Base-by-base conservation (phyloP, 2,113 vertebrate species). In the Indri indri region DNA sequence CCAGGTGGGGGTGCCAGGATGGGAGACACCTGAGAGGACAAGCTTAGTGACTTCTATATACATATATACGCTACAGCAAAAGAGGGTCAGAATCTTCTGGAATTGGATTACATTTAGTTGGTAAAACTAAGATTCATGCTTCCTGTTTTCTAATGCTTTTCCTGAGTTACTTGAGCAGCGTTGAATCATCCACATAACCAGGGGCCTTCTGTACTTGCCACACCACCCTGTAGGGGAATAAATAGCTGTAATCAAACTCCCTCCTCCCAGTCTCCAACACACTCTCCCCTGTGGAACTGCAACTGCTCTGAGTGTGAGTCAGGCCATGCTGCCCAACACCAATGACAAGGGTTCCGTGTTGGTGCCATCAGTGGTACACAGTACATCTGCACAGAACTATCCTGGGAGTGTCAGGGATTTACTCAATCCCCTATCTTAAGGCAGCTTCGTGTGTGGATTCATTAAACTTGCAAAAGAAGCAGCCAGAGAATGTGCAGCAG, bases 81-180 rank as follows among this genome's bases (percentile, higher is more conserved):
- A 50, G 57, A 65, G n/a, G 1, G 10, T 57, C 57, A 40, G 2
- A 7, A 11, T 65, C 25, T 76, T 76, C 34, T 27, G 42, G 61
- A 27, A 66, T 32, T 65, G 37, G 57, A 88, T 86, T 76, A 34
- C 47, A 76, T 57, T 76, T 76, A 40, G 45, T 57, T 92, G 63
- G 52, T n/a, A 71, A 77, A 77, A 70, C 40, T 59, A 79, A 63
- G 70, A 85, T 50, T 76, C 18, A 17, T 27, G 66, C 25, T 82
- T 92, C 76, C 91, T 71, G 13, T 84, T 68, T 89, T 84, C 84
- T 89, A 61, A 77, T 88, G 34, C 59, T 92, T 40, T 52, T 85
- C 70, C 59, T 76, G 20, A 57, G 70, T 70, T 52, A 61, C 20
- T 84, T 45, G 25, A 70, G 61, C 40, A 77, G 22, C 2, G 32